Base-by-base conservation (phyloP, 2,888 invertebrate genomes). In the Cepaea hortensis region DNA sequence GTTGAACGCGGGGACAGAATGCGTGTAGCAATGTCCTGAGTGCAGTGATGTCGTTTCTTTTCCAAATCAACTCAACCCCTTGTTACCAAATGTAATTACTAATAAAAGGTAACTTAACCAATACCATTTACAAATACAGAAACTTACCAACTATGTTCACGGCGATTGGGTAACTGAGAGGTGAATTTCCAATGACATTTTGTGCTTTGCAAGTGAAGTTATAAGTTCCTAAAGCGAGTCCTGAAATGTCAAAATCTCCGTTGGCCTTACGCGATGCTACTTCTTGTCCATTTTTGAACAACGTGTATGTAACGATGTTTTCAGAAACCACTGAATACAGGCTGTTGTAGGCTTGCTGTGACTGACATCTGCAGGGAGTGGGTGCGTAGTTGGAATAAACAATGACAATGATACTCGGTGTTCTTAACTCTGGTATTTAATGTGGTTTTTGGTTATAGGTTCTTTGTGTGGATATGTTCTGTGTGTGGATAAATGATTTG, bases 81-180 rank as follows among this genome's bases (percentile, higher is more conserved):
- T 35, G 35, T 35, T 1, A 35, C 35, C 35, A 35, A 35, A 35
- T 35, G 35, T 35, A 35, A 35, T 35, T 35, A 35, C 35, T 35
- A 35, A 35, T 35, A 35, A 35, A 35, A 35, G 35, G 35, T 35
- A 35, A 35, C 35, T 35, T 35, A 35, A 35, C 35, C 35, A 35
- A 35, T 35, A 35, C 35, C 35, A 35, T 35, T 35, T 35, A 35
- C 35, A 20, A 20, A 7, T 35, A 55, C 4, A 6, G 20, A 4
- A 15, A 23, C 79, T 79, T 55, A 79, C 79, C 79, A 11, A 46
- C 55, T 15, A 79, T 62, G 62, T 62, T 79, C 20, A 79, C 79
- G 3, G 23, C 6, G n/a, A 79, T n/a, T 61, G 55, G 20, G 23
- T 55, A 61, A 46, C 79, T 79, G 15, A n/a, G 15, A 46, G 62